Percentiles rank a stretch among this genome's conserved stretches.
phyloP scores from a whole-genome alignment of 2,888 invertebrate species.

The Busseola fusca region DNA sequence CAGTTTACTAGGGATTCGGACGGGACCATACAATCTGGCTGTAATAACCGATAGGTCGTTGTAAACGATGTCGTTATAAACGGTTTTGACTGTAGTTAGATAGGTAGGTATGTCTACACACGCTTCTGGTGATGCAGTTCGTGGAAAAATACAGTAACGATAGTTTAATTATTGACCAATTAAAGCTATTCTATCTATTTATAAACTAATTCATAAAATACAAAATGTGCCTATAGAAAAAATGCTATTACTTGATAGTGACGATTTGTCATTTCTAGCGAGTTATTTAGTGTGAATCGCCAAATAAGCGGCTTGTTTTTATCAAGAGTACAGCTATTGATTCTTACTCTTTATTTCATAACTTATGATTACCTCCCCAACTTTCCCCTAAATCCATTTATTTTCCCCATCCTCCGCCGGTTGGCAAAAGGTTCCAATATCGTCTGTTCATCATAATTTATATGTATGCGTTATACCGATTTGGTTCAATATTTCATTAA shows the following conservation, averaged over 20 bases:
- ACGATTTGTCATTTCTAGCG: too few relatives aligned
- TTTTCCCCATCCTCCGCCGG: not conserved
- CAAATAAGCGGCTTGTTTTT: not conserved
- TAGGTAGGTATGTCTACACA: not conserved
- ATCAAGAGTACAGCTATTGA: not conserved
- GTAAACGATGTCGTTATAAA: too few relatives aligned
- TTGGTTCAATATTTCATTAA: constrained; percentile 23
- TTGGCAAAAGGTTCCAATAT: constrained; percentile 9
- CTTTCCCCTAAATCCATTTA: not conserved
- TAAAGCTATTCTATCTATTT: not conserved
- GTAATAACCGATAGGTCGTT: too few relatives aligned
- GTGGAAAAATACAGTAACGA: constrained; percentile 3
- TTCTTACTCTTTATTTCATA: not conserved
- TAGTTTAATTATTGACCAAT: constrained; percentile 9
- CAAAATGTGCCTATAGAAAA: too few relatives aligned
- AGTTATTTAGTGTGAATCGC: too few relatives aligned
- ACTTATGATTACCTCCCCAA: constrained; percentile 13
- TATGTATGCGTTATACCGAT: constrained; percentile 21
- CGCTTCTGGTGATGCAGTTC: not conserved
- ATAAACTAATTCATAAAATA: too few relatives aligned
- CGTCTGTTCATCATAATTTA: constrained; percentile 9
- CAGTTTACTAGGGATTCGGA: too few relatives aligned
- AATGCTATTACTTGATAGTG: too few relatives aligned
- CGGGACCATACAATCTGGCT: too few relatives aligned
- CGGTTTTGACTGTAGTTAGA: too few relatives aligned